Evolutionary conservation across 2,888 invertebrate species (phyloP), one percentile per base, ranked within the genome.

Genomic region (Drosophila fulvimacula): DNA sequence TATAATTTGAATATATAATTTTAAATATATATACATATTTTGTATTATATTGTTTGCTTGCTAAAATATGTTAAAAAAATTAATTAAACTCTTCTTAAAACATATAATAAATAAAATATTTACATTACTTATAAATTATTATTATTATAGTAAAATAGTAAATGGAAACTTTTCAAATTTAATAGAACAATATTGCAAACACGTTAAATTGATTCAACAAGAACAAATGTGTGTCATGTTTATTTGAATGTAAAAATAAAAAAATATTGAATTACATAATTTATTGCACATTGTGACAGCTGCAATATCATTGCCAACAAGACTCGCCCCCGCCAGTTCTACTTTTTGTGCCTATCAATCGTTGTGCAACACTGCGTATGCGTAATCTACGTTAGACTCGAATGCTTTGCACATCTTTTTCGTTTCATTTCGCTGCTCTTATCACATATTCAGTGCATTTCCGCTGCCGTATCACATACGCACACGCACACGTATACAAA

Each of bases 351-450:
- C 53, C 17, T 34, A 36, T 39, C 41, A 39, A 6, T 52, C 46
- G 44, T 15, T 39, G 60, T 55, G 36, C 56, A 51, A 52, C 77
- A 48, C 41, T 36, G 63, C 75, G 75, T 64, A 69, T 74, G 57
- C 69, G 38, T 79, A 63, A 58, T 78, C 51, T 62, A n/a, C 60
- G 57, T 66, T 60, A 39, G 62, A 55, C 57, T 72, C 51, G 53
- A 67, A 52, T 61, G 39, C 48, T 19, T 58, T 53, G 34, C 46
- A 34, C 48, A 52, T 41, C 44, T 55, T 61, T 51, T 61, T 58
- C 38, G 38, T 38, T 38, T 52, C 52, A 38, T 52, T 52, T 36
- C 10, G 39, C 52, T 11, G 17, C 2, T 36, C 21, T 32, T 41
- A 55, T 51, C 39, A 24, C 44, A 46, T 48, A 11, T 59, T 56